A percentile compares a stretch with the other conserved stretches of the same genome.
phyloP scores from a whole-genome alignment of 2,113 vertebrate species.

The Myodes glareolus region DNA sequence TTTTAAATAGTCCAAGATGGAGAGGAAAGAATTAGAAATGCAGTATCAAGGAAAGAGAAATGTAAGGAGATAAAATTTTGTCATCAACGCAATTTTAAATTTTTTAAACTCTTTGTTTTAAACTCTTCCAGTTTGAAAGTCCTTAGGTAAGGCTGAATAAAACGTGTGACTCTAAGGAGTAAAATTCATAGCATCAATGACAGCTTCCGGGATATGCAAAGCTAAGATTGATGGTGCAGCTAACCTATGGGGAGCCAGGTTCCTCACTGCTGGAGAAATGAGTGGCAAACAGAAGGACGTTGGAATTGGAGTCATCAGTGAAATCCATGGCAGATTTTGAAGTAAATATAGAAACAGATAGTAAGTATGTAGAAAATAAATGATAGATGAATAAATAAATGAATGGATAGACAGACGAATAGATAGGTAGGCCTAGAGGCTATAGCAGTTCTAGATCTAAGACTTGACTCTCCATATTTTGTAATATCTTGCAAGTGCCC shows the following conservation, averaged over 20 bases:
- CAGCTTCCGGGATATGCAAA: background rate
- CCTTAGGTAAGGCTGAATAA: background rate
- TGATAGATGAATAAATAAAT: background rate
- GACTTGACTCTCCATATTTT: background rate
- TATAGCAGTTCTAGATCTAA: background rate
- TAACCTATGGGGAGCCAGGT: background rate
- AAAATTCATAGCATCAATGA: background rate
- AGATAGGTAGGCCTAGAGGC: background rate
- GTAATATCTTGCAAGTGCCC: background rate
- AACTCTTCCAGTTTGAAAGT: conserved; percentile 5
- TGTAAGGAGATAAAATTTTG: background rate
- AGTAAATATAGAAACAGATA: background rate
- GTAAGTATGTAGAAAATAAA: background rate
- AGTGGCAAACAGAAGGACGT: background rate
- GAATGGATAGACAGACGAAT: background rate
- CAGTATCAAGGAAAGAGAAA: background rate
- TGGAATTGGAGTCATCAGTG: background rate
- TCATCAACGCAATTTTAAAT: background rate
- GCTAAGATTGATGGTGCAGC: background rate
- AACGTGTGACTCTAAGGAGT: background rate
- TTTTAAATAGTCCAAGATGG: background rate
- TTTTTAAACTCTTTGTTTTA: too few relatives aligned
- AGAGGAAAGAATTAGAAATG: background rate
- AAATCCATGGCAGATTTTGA: background rate
- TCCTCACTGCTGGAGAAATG: background rate